Conservation (phyloP, 2,888 invertebrate species). For the Caenorhabditis sp. region DNA sequence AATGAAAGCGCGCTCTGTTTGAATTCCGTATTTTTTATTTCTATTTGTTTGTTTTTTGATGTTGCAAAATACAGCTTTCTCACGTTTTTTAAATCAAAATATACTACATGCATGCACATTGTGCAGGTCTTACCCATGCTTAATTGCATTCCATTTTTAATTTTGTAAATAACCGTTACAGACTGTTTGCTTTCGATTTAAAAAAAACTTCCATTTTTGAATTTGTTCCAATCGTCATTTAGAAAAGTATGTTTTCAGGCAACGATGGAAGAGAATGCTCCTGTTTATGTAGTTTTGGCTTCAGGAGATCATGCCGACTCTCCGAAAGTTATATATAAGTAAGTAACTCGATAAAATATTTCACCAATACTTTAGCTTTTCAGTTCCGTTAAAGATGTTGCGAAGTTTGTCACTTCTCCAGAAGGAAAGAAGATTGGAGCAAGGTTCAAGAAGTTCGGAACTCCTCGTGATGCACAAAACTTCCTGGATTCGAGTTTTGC, state of each 20-base stretch:
- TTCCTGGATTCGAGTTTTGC: constrained; percentile 33
- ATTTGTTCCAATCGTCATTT: no score
- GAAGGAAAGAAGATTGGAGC: constrained; percentile 45
- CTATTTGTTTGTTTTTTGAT: no score
- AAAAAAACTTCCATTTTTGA: no score
- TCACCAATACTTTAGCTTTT: constrained; percentile 7
- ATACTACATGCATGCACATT: no score
- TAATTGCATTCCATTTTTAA: no score
- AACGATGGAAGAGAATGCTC: constrained; percentile 6
- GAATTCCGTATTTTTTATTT: no score
- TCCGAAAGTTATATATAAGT: constrained; percentile 41
- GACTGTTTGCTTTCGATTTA: no score
- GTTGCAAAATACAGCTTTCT: no score
- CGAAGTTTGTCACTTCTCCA: constrained; percentile 54
- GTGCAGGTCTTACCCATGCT: no score
- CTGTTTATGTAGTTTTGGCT: constrained; percentile 44
- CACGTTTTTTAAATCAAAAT: no score
- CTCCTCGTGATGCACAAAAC: constrained; percentile 35
- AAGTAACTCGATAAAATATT: constrained; percentile 3
- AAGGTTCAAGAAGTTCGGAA: constrained; percentile 51
- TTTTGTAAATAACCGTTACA: no score
- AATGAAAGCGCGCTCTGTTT: no score
- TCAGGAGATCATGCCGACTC: constrained; percentile 39
- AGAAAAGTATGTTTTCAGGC: background rate
- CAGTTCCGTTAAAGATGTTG: constrained; percentile 45